Base-by-base conservation (phyloP, 1,140 invertebrate species). In the Heliothis virescens region DNA sequence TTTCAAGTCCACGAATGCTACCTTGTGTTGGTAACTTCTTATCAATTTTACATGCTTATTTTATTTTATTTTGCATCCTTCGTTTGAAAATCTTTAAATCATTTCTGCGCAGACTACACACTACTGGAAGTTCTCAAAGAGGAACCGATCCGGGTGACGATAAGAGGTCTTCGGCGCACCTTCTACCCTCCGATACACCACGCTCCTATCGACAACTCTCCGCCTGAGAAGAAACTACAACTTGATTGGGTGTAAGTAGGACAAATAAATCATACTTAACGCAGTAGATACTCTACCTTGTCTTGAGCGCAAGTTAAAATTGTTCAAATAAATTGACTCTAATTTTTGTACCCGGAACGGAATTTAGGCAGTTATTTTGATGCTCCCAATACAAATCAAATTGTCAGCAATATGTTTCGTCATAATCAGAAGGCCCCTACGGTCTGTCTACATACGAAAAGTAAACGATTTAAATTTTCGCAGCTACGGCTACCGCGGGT, bases 401-500 rank as follows among this genome's bases (percentile, higher is more conserved):
- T 41, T 41, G 5, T 7, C 9, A 7, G 1, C 1, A 9, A 1
- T 41, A 41, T 5, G 34, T 0, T 7, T 9, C 5, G 4, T 41
- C 5, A 57, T 15, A 21, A 57, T n/a, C n/a, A 57, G 10, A 57
- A 15, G 50, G 11, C 16, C n/a, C 2, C 0, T 7, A 16, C n/a
- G 1, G 5, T 41, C 7, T 2, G 2, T n/a, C 53, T 7, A 55
- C 1, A 55, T 41, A 29, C 1, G 13, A 67, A 50, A 26, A 3
- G 29, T 29, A n/a, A n/a, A 34, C 52, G 13, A 13, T 4, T 3
- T 60, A 0, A 3, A 29, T 60, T 60, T 26, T 13, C 11, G 12
- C 83, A 98, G 98, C 34, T 99, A 98, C 90, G 99, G 99, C 0
- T 99, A 99, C 91, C 96, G 98, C 76, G 98, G 98, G 0, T 96